Percentiles rank a stretch among this genome's conserved stretches.
Conservation (phyloP, 2,888 invertebrate genomes). For the Ernsta delagoae region DNA sequence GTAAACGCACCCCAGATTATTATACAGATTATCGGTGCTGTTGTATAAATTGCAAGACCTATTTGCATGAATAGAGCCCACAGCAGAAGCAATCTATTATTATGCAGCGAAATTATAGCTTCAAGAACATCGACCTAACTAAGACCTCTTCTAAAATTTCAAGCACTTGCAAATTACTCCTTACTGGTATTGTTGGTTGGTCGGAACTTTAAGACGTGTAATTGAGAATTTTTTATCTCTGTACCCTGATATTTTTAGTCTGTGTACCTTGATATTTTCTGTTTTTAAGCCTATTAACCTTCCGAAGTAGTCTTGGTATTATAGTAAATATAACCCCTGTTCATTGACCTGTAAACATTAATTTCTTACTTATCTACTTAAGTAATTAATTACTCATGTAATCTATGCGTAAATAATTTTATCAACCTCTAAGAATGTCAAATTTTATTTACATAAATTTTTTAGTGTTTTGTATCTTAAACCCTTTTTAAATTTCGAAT, state of each 20-base stretch:
- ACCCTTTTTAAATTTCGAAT: background rate
- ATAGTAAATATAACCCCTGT: background rate
- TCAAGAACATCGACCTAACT: conserved; percentile 2
- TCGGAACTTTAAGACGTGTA: background rate
- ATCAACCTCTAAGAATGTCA: too few species aligned
- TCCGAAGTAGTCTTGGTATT: background rate
- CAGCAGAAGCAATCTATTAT: conserved; percentile 18
- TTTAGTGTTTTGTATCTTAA: background rate
- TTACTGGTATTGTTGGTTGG: conserved; percentile 2
- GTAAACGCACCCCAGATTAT: conserved; percentile 10
- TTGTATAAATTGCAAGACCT: conserved; percentile 20
- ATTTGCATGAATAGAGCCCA: conserved; percentile 33
- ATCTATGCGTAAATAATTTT: too few species aligned
- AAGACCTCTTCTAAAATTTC: conserved; percentile 17
- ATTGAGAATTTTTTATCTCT: background rate
- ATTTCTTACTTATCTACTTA: too few species aligned
- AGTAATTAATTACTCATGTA: too few species aligned
- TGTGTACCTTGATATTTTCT: too few species aligned
- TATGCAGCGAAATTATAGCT: conserved; percentile 21
- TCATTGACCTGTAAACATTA: background rate
- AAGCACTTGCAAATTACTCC: conserved; percentile 3
- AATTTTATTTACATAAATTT: background rate
- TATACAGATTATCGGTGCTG: conserved; percentile 17
- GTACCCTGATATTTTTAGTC: background rate
- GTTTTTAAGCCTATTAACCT: background rate